phyloP scores from a whole-genome alignment of 2,797 vertebrate genomes.

The Rhyacichthys aspro region DNA sequence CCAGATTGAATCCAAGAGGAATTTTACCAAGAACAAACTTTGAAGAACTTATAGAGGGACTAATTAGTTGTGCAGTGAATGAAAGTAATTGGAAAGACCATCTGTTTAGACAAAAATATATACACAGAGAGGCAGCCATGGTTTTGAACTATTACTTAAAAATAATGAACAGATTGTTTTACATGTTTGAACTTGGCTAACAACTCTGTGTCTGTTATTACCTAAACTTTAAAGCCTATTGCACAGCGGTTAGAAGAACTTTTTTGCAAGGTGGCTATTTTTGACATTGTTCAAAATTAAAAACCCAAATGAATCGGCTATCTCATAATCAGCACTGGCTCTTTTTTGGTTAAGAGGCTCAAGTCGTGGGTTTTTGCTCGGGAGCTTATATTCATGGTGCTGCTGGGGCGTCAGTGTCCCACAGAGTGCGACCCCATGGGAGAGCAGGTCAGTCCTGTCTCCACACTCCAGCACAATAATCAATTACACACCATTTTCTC shows the following conservation, averaged over 20 bases:
- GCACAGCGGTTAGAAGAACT: too few relatives aligned
- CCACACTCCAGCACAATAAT: conserved; percentile 53
- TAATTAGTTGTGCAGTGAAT: conserved; percentile 51
- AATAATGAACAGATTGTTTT: conserved; percentile 14
- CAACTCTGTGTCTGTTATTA: conserved; percentile 5
- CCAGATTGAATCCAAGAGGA: conserved; percentile 52
- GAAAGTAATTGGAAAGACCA: conserved; percentile 48
- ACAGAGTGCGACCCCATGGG: conserved; percentile 30
- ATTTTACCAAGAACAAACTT: conserved; percentile 53
- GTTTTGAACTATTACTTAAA: conserved; percentile 16
- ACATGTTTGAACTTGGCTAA: neutral
- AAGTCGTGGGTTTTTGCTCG: too few relatives aligned
- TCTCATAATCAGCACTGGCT: too few relatives aligned
- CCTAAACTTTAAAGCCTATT: neutral
- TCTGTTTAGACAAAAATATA: conserved; percentile 48
- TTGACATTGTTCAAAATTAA: too few relatives aligned
- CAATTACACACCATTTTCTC: conserved; percentile 66
- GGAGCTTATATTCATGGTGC: neutral
- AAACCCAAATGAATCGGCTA: too few relatives aligned
- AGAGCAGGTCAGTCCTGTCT: conserved; percentile 51
- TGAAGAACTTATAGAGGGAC: conserved; percentile 39
- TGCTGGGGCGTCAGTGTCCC: conserved; percentile 25
- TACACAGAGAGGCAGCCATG: conserved; percentile 6
- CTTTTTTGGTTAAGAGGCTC: too few relatives aligned
- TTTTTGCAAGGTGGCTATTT: too few relatives aligned